A percentile compares a stretch with the other conserved stretches of the same genome.
Conservation (phyloP, 2,113 vertebrate genomes). For the Cebidichthys violaceus region DNA sequence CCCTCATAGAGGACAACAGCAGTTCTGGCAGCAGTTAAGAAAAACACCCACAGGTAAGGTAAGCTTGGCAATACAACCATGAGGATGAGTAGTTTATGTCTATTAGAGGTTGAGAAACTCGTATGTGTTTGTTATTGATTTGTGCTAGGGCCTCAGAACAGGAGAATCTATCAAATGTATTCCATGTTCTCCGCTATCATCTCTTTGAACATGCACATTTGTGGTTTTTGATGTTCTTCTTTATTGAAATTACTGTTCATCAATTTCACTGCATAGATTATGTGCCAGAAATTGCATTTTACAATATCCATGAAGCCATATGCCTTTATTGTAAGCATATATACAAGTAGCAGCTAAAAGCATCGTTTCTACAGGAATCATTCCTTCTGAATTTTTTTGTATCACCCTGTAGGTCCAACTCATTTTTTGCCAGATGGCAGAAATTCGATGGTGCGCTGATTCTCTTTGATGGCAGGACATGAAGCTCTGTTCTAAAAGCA, state of each 20-base stretch:
- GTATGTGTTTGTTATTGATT: conserved; percentile 73
- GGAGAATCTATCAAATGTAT: conserved; percentile 59
- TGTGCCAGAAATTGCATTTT: not conserved
- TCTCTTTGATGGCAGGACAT: conserved; percentile 61
- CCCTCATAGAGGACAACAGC: conserved; percentile 59
- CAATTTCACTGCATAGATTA: not conserved
- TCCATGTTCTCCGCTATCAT: conserved; percentile 19
- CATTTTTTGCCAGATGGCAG: conserved; percentile 65
- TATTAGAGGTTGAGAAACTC: conserved; percentile 58
- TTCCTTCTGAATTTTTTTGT: not conserved
- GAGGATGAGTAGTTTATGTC: conserved; percentile 64
- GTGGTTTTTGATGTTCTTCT: not conserved
- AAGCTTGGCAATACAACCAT: conserved; percentile 44
- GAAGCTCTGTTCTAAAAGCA: conserved; percentile 66
- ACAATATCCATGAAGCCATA: not conserved
- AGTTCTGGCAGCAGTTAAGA: conserved; percentile 63
- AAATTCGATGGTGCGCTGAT: conserved; percentile 41
- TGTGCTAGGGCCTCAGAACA: conserved; percentile 55
- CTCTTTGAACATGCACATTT: conserved; percentile 25
- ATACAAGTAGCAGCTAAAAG: not conserved
- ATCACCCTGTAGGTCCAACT: conserved; percentile 18
- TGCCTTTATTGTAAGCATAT: not conserved
- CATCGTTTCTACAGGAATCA: not conserved
- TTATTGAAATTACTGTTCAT: not conserved
- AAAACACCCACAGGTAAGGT: conserved; percentile 65